These are phyloP conservation scores for Clupea harengus DNA, from an alignment of 2,113 vertebrate species.

Conservation along the genomic window DNA sequence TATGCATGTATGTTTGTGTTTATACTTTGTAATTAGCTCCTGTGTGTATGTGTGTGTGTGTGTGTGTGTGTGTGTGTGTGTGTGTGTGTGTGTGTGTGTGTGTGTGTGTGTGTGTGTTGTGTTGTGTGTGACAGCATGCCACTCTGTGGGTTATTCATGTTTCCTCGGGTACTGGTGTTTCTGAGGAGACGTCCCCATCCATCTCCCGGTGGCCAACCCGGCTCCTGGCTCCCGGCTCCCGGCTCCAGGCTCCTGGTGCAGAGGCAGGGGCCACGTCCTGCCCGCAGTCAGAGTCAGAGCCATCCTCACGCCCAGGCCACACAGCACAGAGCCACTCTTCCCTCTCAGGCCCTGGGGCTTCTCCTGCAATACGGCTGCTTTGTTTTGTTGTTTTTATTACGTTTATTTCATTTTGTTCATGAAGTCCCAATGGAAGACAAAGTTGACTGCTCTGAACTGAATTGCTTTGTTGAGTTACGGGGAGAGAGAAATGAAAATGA, in stretches of 20 bases:
- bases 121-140: background rate
- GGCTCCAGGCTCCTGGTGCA: background rate
- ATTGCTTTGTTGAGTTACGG: background rate
- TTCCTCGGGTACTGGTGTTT: background rate
- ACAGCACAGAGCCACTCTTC: too few relatives aligned
- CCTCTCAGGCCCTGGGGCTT: too few relatives aligned
- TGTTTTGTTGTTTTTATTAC: too few relatives aligned
- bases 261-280: background rate
- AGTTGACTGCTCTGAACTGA: background rate
- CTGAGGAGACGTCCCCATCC: background rate
- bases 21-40: too few relatives aligned
- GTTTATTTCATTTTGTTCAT: too few relatives aligned
- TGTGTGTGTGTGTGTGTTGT: background rate
- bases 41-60: background rate
- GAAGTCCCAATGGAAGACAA: background rate
- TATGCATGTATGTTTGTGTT: background rate
- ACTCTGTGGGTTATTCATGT: background rate
- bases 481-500: background rate
- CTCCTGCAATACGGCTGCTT: too few relatives aligned
- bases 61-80: background rate
- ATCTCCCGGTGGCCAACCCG: background rate
- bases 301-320: background rate
- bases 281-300: background rate
- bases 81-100: background rate
- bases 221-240: background rate